Evolutionary conservation across 2,113 vertebrate species (phyloP), one percentile per base, ranked within the genome.

Genomic region (Periophthalmodon schlosseri): DNA sequence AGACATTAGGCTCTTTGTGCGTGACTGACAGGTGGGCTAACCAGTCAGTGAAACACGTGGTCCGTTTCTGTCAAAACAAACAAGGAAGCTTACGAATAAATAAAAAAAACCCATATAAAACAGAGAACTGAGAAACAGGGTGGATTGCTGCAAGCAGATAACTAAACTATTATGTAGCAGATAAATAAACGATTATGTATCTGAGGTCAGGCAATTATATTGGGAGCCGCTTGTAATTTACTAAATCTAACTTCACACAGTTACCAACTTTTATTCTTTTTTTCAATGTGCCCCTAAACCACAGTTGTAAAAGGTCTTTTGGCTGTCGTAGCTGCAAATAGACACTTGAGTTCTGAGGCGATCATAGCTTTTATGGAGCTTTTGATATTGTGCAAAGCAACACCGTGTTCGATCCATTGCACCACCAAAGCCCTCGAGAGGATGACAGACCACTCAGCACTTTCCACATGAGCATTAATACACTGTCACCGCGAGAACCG

Each of bases 281-380:
- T 33, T 33, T 61, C 28, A 61, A 61, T 23, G 1, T 58, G 24
- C 1, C 58, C 58, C 58, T 16, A 33, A 61, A 61, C 13, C 4
- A 13, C 24, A 13, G 5, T 15, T 61, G 24, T 57, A 57, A 57
- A 2, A 14, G 60, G 23, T 36, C 54, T 57, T 49, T 68, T 28
- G 44, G 47, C 54, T 20, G 24, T 49, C 66, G 57, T 18, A 50
- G 36, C 64, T 44, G 70, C 71, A 78, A 68, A 78, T 34, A 73
- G 57, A 58, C 75, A 70, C 58, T 68, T 69, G 74, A 68, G 61
- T 7, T 1, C 36, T 70, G 44, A 77, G 73, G 13, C 49, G 2
- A 33, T 80, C 61, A 58, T 50, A 75, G 79, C 76, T 70, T 76
- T 80, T 70, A 60, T 63, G 60, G 65, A 75, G 76, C 70, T 24